Base-by-base conservation (phyloP, 1,140 invertebrate genomes). In the Caenorhabditis tropicalis region DNA sequence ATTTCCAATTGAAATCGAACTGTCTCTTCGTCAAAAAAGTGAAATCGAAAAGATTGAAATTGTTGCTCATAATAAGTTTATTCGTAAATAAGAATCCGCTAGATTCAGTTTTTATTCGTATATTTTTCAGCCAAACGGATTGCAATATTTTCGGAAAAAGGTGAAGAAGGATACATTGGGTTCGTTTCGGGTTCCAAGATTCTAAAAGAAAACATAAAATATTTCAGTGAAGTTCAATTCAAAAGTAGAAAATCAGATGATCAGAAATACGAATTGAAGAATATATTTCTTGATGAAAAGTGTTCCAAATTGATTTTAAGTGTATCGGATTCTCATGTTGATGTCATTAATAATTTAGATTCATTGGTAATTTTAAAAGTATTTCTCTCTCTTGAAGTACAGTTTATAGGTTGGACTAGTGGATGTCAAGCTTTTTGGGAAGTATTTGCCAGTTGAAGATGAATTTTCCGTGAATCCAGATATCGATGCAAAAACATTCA, bases 31-130 rank as follows among this genome's bases (percentile, higher is more conserved):
- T 15, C 49, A 80, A 21, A 39, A 53, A 24, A 85, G 65, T 33
- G 74, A 86, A 36, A 27, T 86, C n/a, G 85, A 86, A 19, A 79
- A 65, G n/a, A 83, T 86, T 12, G 79, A 86, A 81, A 82, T 86
- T 6, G 43, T 86, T 19, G 65, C 84, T 43, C 83, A 86, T 33
- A 65, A 84, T 15, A 80, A 53, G 15, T 86, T 86, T 24, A 81
- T 85, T 10, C 85, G 85, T 86, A 51, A 51, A 48, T 81, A 3
- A 2, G 24, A 4, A 31, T 29, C 21, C 6, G 0, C 31, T 82
- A 1, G 0, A n/a, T 48, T 24, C 36, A 46, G 10, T 46, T 39
- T 29, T 7, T 10, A 2, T 7, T 29, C 43, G 9, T 82, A n/a
- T n/a, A n/a, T n/a, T n/a, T 31, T 36, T 56, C 46, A 56, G 33